Evolutionary conservation across 2,113 vertebrate species (phyloP), one percentile per base, ranked within the genome.

Genomic region (Chaetura pelagica): DNA sequence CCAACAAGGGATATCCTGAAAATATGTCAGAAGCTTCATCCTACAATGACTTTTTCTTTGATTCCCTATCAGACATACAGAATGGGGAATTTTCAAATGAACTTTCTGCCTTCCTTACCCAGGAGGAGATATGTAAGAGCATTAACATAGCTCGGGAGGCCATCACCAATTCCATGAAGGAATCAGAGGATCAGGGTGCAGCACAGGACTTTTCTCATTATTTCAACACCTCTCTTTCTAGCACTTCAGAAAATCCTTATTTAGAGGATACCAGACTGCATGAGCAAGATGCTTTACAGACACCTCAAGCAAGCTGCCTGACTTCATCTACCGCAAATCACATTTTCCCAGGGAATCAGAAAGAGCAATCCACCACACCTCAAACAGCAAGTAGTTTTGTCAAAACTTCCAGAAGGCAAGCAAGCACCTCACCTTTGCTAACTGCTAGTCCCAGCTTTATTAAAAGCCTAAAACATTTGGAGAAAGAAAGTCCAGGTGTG

Each of bases 111-210:
- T 99, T 99, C 93, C 98, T 99, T 90, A 99, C 97, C 68, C 98
- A 99, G 94, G 99, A 99, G 4, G 99, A 99, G 97, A 99, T 99
- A 71, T 96, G 98, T 87, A 99, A 97, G 90, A 99, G 99, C 84
- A 98, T 99, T 94, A 99, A 99, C 88, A 97, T 99, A 96, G 99
- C 99, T 91, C 96, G 94, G 61, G 98, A 99, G 97, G 98, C 99
- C 49, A 99, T 99, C 93, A 97, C 97, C 51, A 96, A 87, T 91
- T 95, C 97, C 24, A 89, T 96, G 49, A 91, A 97, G 6, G 97
- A 13, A 42, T 42, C 40, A 42, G 40, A 98, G 13, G 89, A 97
- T 54, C 90, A 95, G 32, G 98, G 93, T 34, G 57, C 93, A 6
- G 95, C 90, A 34, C 98, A 98, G 91, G 98, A 97, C 90, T 95